Evolutionary conservation across 1,140 invertebrate species (phyloP), one percentile per base, ranked within the genome.

Genomic region (Patella vulgata): DNA sequence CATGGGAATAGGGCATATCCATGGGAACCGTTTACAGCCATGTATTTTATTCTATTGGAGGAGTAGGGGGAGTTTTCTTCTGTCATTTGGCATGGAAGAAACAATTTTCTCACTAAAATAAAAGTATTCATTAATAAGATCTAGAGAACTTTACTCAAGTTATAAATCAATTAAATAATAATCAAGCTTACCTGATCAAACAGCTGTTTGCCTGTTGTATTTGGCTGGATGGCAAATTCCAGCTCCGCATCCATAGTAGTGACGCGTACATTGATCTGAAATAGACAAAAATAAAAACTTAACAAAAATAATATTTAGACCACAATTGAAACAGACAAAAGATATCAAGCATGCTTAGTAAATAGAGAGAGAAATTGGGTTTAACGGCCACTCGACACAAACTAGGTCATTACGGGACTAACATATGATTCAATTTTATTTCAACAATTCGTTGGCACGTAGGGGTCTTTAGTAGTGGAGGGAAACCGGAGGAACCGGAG

Each of bases 181-280:
- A n/a, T n/a, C n/a, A n/a, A n/a, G n/a, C 59, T 59, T 81, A 88
- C 88, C 88, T 99, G 98, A 85, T 99, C 98, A 86, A 99, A 99
- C 21, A 99, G 90, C 86, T 99, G 97, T 86, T 99, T 99, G 77
- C 98, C 98, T 48, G 97, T 99, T 65, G 98, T 99, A 79, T 92
- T 97, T 81, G 93, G 93, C 89, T 99, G 97, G 90, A 99, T 99
- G 85, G 97, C 95, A 89, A 99, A 99, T 89, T 99, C 97, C 90
- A 99, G 89, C 88, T 99, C 98, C 76, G 98, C 97, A 88, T 99
- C 98, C 96, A 99, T 99, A 79, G 98, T 99, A 80, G 95, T 97
- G 86, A 99, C 96, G 83, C 96, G 92, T 72, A 99, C 96, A 88
- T 98, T 98, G 57, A 86, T 75, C 78, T 86, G 76, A 19, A 77